These are phyloP conservation scores for Melanargia galathea DNA, from an alignment of 2,888 invertebrate genomes.

Conservation along the genomic window DNA sequence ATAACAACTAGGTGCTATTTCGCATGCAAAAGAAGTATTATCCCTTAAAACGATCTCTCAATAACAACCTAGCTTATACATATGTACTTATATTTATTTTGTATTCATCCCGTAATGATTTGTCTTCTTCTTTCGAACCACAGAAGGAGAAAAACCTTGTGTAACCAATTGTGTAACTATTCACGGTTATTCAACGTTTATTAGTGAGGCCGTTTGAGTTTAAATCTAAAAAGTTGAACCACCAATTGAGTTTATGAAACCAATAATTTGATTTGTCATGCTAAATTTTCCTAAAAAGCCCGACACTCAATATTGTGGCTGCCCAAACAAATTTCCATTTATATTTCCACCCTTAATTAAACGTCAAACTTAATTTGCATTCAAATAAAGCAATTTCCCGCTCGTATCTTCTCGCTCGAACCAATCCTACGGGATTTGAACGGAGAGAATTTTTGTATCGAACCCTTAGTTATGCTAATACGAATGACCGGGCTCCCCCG, in stretches of 20 bases:
- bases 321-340: constrained; percentile 16
- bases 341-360: constrained; percentile 12
- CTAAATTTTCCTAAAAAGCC: neutral
- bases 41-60: too few species aligned
- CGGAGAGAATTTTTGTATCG: constrained; percentile 51
- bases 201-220: too few species aligned
- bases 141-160: too few species aligned
- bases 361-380: constrained; percentile 23
- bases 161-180: too few species aligned
- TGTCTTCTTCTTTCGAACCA: too few species aligned
- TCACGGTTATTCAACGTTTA: too few species aligned
- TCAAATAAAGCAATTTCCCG: constrained; percentile 23
- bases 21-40: too few species aligned
- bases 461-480: constrained; percentile 60
- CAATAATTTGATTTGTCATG: too few species aligned
- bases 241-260: neutral
- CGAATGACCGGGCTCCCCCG: constrained; percentile 51
- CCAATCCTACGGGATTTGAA: constrained; percentile 34
- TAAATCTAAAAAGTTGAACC: neutral
- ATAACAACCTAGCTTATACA: too few species aligned
- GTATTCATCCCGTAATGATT: too few species aligned
- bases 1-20: too few species aligned
- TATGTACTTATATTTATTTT: too few species aligned
- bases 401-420: constrained; percentile 32
- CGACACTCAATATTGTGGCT: neutral